These are phyloP conservation scores for Pilophorus perplexus DNA, from an alignment of 2,888 invertebrate genomes.

Conservation along the genomic window DNA sequence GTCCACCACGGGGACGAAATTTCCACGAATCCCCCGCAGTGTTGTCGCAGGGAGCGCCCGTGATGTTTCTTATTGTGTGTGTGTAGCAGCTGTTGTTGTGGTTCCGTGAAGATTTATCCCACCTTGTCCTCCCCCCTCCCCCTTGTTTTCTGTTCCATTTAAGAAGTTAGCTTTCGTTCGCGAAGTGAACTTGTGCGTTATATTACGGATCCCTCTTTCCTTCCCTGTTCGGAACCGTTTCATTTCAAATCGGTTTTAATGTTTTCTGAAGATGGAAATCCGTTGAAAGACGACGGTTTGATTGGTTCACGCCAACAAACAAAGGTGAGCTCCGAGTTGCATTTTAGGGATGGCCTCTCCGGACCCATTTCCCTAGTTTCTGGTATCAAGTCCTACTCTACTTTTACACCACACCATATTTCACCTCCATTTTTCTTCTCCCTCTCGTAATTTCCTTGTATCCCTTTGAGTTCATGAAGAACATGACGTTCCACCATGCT, in stretches of 20 bases:
- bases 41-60: no score
- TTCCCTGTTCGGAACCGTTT: background rate
- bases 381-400: conserved; percentile 28
- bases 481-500: no score
- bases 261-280: conserved; percentile 35
- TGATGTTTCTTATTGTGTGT: background rate
- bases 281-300: conserved; percentile 32
- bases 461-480: no score
- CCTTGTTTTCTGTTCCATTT: conserved; percentile 4
- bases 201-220: background rate
- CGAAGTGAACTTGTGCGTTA: conserved; percentile 1
- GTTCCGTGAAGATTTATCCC: conserved; percentile 2
- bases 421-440: background rate
- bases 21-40: no score
- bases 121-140: background rate
- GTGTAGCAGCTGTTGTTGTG: conserved; percentile 27
- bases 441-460: no score
- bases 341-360: background rate
- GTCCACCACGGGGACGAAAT: no score
- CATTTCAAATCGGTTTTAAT: conserved; percentile 5
- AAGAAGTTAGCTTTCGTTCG: conserved; percentile 27
- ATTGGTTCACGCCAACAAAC: conserved; percentile 37
- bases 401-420: conserved; percentile 13
- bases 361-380: conserved; percentile 39
- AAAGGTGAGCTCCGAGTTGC: conserved; percentile 24